Conservation (phyloP, 1,140 invertebrate genomes). For the Caenorhabditis latens region DNA sequence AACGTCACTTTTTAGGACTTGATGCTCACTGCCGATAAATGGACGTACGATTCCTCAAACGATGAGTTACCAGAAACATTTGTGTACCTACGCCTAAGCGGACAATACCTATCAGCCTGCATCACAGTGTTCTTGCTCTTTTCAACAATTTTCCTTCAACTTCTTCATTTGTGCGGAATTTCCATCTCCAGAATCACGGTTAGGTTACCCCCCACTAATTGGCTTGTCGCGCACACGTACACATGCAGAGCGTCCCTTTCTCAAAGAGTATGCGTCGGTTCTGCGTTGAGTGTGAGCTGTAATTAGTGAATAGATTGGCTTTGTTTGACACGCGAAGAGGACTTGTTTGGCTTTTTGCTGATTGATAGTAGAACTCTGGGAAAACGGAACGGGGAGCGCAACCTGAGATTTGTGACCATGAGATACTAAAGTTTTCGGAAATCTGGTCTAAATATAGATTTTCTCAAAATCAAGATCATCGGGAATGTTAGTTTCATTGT, state of each 20-base stretch:
- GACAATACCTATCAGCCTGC: constrained; percentile 65
- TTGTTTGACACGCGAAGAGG: constrained; percentile 65
- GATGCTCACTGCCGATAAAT: constrained; percentile 66
- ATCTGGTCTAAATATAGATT: no score
- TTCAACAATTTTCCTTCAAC: constrained; percentile 65
- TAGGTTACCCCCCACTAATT: constrained; percentile 34
- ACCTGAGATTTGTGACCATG: not conserved
- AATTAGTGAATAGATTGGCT: constrained; percentile 41
- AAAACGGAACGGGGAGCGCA: not conserved
- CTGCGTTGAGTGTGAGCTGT: constrained; percentile 15
- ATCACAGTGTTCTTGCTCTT: constrained; percentile 66
- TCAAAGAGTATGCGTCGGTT: not conserved
- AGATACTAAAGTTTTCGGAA: no score
- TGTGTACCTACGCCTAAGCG: constrained; percentile 66
- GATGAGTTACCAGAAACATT: constrained; percentile 71
- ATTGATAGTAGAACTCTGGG: constrained; percentile 6
- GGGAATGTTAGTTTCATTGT: no score
- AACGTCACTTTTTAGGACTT: constrained; percentile 67
- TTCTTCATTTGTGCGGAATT: constrained; percentile 65
- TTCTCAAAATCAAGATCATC: no score
- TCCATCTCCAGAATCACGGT: constrained; percentile 65
- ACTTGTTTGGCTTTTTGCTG: constrained; percentile 57
- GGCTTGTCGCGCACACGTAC: not conserved
- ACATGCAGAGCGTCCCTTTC: not conserved
- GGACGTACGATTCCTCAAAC: constrained; percentile 66